Conservation (phyloP, 23 tunicate species). For the Corella eumyota region DNA sequence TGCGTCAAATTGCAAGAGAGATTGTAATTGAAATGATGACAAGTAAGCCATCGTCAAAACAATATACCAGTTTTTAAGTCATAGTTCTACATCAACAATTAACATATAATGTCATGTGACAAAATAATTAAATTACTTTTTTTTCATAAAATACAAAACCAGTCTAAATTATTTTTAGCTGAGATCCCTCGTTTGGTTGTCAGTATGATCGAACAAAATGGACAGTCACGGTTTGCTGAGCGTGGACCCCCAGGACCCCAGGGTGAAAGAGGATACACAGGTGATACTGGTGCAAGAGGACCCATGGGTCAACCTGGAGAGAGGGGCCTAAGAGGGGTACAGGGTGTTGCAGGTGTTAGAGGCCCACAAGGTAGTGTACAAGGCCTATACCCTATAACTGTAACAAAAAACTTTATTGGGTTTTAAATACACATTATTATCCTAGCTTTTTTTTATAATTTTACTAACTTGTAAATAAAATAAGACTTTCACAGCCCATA, state of each 20-base stretch:
- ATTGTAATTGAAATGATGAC: constrained; percentile 23
- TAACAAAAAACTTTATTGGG: background rate
- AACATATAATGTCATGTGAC: too few relatives aligned
- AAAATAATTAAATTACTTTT: too few relatives aligned
- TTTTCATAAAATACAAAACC: background rate
- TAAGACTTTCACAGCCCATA: too few relatives aligned
- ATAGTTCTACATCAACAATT: background rate
- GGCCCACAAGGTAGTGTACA: constrained; percentile 29
- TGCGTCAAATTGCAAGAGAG: constrained; percentile 41
- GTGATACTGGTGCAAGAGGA: constrained; percentile 25
- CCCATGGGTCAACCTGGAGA: constrained; percentile 32
- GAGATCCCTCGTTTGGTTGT: constrained; percentile 24
- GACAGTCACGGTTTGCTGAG: background rate
- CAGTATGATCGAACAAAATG: constrained; percentile 8
- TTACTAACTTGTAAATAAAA: too few relatives aligned
- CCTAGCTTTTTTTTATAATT: too few relatives aligned
- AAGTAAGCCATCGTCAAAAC: constrained; percentile 8
- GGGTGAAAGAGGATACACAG: constrained; percentile 36
- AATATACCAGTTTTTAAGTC: background rate
- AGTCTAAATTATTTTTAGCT: constrained; percentile 4
- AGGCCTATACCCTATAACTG: background rate
- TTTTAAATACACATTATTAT: too few relatives aligned
- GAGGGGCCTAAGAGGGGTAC: constrained; percentile 19
- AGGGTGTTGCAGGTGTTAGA: constrained; percentile 25
- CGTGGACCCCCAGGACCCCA: constrained; percentile 46